Percentiles rank a stretch among this genome's conserved stretches.
These are phyloP conservation scores for Drosophila neutralis DNA, from an alignment of 2,888 invertebrate genomes.

Conservation along the genomic window DNA sequence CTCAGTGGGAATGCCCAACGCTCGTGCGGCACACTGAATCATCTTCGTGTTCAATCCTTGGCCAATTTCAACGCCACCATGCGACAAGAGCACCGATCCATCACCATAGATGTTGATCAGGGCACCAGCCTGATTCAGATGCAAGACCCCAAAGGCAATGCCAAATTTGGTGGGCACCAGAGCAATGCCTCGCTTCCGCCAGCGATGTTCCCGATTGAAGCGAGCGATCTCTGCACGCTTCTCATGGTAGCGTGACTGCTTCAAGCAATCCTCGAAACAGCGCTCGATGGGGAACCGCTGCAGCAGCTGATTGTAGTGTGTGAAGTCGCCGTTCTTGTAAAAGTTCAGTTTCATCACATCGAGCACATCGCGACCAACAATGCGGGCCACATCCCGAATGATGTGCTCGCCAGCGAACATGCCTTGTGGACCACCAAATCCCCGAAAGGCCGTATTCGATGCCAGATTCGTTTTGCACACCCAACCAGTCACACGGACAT, in stretches of 20 bases:
- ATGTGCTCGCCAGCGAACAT: constrained; percentile 94
- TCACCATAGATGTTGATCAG: constrained; percentile 94
- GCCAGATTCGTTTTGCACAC: constrained; percentile 95
- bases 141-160: constrained; percentile 91
- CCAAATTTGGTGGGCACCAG: constrained; percentile 94
- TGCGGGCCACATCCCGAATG: constrained; percentile 90
- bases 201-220: constrained; percentile 92
- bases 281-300: constrained; percentile 89
- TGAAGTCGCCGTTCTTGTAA: constrained; percentile 91
- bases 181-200: constrained; percentile 94
- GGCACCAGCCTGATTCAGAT: constrained; percentile 94
- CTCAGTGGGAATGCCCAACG: constrained; percentile 89
- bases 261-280: constrained; percentile 92
- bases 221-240: constrained; percentile 87
- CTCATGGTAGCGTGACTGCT: constrained; percentile 88
- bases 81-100: constrained; percentile 94
- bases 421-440: constrained; percentile 96
- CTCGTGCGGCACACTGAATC: constrained; percentile 94
- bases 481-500: constrained; percentile 89
- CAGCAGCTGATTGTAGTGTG: constrained; percentile 91
- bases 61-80: constrained; percentile 98
- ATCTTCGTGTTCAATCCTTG: constrained; percentile 98
- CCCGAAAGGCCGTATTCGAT: constrained; percentile 96
- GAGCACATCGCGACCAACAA: constrained; percentile 87
- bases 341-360: constrained; percentile 91